phyloP scores from a whole-genome alignment of 2,113 vertebrate genomes.

The Pomatorhinus ruficollis region DNA sequence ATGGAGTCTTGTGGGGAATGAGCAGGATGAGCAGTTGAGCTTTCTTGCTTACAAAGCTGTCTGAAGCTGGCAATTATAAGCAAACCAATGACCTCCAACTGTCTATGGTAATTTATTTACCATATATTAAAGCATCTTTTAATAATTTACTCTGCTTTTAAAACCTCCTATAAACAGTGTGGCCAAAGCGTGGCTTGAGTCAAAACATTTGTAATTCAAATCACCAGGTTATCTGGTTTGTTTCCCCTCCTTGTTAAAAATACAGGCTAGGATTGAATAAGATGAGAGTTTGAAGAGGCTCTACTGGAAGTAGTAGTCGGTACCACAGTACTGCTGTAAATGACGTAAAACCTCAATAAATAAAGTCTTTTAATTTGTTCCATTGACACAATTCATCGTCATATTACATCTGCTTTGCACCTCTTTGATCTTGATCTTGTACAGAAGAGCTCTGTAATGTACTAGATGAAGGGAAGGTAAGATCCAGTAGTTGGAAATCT shows the following conservation, averaged over 20 bases:
- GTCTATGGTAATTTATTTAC: slow-evolving; percentile 17
- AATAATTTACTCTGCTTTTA: slow-evolving; percentile 16
- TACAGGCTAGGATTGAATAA: not conserved
- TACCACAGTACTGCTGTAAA: not conserved
- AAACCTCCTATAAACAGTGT: not conserved
- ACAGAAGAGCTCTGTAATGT: not conserved
- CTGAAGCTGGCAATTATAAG: not conserved
- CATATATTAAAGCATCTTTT: not conserved
- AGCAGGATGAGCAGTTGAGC: not conserved
- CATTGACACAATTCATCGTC: not conserved
- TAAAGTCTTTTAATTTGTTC: not conserved
- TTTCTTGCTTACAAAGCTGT: not conserved
- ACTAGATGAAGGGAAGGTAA: not conserved
- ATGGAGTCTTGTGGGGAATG: not conserved
- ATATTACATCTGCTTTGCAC: not conserved
- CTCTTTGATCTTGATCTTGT: slow-evolving; percentile 12
- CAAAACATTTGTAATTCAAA: not conserved
- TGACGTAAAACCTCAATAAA: not conserved
- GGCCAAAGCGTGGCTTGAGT: not conserved
- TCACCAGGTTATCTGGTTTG: not conserved
- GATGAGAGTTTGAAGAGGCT: not conserved
- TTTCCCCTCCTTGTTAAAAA: not conserved
- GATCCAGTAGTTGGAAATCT: not conserved
- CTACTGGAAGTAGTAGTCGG: not conserved
- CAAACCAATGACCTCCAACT: not conserved